Conservation (phyloP, 2,888 invertebrate species). For the Lithodes maja region DNA sequence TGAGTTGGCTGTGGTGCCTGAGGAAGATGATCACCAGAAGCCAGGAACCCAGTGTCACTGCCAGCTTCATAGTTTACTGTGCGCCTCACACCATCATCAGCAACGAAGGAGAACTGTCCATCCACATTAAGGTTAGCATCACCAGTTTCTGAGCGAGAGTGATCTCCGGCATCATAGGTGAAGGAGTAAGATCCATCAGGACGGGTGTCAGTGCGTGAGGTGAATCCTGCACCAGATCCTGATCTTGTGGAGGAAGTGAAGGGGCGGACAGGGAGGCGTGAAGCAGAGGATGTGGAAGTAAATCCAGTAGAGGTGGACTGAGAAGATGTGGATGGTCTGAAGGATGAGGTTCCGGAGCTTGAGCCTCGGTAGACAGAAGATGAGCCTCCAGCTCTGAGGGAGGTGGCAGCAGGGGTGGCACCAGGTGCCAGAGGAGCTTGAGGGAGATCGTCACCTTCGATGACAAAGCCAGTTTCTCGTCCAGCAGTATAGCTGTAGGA, state of each 20-base stretch:
- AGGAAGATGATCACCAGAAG: constrained; percentile 65
- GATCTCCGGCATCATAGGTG: constrained; percentile 70
- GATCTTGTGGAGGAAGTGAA: constrained; percentile 4
- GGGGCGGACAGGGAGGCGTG: neutral
- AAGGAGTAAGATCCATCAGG: constrained; percentile 71
- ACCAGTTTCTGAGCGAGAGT: constrained; percentile 69
- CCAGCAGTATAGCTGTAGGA: constrained; percentile 64
- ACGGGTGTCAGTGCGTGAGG: neutral
- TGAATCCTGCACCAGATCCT: constrained; percentile 8
- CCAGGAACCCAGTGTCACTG: constrained; percentile 68
- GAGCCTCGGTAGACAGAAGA: neutral
- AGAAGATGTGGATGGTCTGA: neutral
- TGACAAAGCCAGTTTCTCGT: constrained; percentile 64
- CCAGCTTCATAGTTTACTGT: constrained; percentile 70
- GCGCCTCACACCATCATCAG: constrained; percentile 71
- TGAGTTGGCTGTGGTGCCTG: constrained; percentile 43
- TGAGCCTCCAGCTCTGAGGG: constrained; percentile 17
- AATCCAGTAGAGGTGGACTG: too few species aligned
- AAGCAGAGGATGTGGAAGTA: neutral
- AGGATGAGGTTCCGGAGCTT: neutral
- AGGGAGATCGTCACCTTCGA: constrained; percentile 66
- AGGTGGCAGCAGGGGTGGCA: constrained; percentile 52
- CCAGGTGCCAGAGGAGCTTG: constrained; percentile 35
- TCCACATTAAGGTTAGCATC: constrained; percentile 70
- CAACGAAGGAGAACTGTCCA: constrained; percentile 70